phyloP scores from a whole-genome alignment of 2,888 invertebrate species.

The Leuctra nigra region DNA sequence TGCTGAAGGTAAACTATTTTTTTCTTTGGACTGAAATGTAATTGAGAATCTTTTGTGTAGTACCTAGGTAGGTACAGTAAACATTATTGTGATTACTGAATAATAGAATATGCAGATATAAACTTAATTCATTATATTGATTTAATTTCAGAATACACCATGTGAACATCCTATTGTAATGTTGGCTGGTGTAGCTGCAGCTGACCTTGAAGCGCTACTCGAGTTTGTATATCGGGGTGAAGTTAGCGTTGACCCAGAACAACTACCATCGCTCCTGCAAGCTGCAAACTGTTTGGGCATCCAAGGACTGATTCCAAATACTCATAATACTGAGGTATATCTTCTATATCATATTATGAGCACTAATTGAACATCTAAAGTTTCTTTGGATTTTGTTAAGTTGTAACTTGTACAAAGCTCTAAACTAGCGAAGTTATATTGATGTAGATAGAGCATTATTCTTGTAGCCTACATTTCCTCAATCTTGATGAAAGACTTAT shows the following conservation, averaged over 20 bases:
- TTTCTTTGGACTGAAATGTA: not conserved
- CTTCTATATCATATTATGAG: too few relatives aligned
- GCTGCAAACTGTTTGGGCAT: constrained; percentile 56
- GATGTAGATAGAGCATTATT: too few relatives aligned
- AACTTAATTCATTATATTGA: not conserved
- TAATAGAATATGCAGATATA: too few relatives aligned
- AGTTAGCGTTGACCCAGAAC: constrained; percentile 55
- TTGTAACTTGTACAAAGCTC: too few relatives aligned
- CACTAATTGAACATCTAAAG: too few relatives aligned
- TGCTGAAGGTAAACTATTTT: constrained; percentile 46
- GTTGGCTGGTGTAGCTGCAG: constrained; percentile 54
- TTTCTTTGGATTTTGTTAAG: too few relatives aligned
- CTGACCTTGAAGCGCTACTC: constrained; percentile 53
- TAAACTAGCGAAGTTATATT: too few relatives aligned
- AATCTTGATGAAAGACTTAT: too few relatives aligned
- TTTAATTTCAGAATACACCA: constrained; percentile 45
- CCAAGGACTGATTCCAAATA: constrained; percentile 51
- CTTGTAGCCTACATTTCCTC: too few relatives aligned
- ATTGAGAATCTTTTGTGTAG: not conserved
- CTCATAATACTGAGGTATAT: too few relatives aligned
- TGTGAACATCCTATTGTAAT: constrained; percentile 59
- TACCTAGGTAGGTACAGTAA: too few relatives aligned
- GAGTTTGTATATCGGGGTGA: constrained; percentile 58
- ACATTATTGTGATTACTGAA: too few relatives aligned
- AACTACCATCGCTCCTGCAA: constrained; percentile 53